Evolutionary conservation across 35 echinoderm and acorn worm genomes (phyloP).

Genomic region (Hemicentrotus pulcherrimus): DNA sequence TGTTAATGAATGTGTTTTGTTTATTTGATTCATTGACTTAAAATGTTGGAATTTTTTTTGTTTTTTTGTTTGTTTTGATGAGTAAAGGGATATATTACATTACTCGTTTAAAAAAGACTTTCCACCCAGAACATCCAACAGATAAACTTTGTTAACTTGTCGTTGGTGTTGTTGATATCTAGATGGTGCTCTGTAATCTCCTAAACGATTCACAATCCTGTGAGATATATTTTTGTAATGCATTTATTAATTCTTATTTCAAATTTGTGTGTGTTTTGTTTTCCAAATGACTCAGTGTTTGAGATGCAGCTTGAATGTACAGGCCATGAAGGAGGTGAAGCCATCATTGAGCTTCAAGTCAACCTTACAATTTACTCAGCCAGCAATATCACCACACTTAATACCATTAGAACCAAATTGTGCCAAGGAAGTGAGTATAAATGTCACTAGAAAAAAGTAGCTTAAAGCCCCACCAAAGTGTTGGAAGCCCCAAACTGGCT

Average conservation of each 20-base stretch:
- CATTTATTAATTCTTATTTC: no score
- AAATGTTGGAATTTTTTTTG: not conserved
- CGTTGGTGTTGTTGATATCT: no score
- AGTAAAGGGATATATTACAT: no score
- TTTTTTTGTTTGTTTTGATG: not conserved
- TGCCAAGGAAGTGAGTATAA: conserved; percentile 52
- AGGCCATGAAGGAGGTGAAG: conserved; percentile 65
- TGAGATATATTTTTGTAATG: no score
- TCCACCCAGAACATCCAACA: no score
- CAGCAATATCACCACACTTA: conserved; percentile 74
- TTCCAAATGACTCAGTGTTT: conserved; percentile 59
- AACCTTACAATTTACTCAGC: conserved; percentile 67
- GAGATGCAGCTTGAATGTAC: conserved; percentile 64
- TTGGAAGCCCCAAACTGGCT: no score
- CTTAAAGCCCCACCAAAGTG: no score
- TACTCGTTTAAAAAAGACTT: no score
- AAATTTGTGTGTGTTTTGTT: not conserved
- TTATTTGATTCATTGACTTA: not conserved
- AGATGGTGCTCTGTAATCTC: no score
- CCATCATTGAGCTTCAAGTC: conserved; percentile 72
- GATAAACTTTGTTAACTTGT: no score
- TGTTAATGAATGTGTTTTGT: not conserved
- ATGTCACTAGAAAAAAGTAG: no score
- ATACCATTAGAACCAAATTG: conserved; percentile 75
- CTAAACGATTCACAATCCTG: no score